A percentile compares a stretch with the other conserved stretches of the same genome.
Conservation (phyloP, 2,797 vertebrate genomes). For the Chanos chanos region DNA sequence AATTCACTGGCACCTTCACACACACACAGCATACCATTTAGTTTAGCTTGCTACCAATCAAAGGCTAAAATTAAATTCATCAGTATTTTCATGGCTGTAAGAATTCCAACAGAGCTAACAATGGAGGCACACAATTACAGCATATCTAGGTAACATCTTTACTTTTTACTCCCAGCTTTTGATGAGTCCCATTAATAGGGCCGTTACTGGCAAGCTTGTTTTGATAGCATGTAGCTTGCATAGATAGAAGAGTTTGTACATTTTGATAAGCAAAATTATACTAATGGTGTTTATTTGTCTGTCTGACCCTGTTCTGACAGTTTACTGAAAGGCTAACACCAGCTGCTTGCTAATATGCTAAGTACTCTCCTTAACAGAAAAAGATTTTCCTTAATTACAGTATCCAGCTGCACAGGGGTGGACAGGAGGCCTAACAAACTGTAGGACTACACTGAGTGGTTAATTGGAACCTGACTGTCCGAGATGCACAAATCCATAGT, state of each 20-base stretch:
- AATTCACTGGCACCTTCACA: no score
- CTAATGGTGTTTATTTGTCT: slow-evolving; percentile 48
- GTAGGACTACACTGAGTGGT: slow-evolving; percentile 7
- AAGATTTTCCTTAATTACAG: slow-evolving; percentile 19
- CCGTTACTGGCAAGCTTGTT: no score
- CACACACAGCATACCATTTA: no score
- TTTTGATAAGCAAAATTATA: slow-evolving; percentile 38
- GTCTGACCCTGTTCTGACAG: slow-evolving; percentile 41
- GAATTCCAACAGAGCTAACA: no score
- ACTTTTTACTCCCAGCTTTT: no score
- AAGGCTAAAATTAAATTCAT: no score
- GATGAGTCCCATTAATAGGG: no score
- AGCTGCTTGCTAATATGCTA: slow-evolving; percentile 52
- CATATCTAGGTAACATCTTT: no score
- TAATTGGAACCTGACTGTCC: slow-evolving; percentile 36
- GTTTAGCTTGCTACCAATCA: no score
- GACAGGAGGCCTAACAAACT: neutral
- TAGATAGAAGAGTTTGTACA: neutral
- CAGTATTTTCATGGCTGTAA: no score
- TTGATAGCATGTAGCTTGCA: neutral
- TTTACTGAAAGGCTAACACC: neutral
- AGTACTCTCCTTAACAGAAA: no score
- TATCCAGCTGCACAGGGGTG: neutral
- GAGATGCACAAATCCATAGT: slow-evolving; percentile 18
- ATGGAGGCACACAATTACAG: no score